A percentile compares a stretch with the other conserved stretches of the same genome.
Evolutionary conservation across 2,113 vertebrate genomes (phyloP).

Genomic region (Tyrannus savana): DNA sequence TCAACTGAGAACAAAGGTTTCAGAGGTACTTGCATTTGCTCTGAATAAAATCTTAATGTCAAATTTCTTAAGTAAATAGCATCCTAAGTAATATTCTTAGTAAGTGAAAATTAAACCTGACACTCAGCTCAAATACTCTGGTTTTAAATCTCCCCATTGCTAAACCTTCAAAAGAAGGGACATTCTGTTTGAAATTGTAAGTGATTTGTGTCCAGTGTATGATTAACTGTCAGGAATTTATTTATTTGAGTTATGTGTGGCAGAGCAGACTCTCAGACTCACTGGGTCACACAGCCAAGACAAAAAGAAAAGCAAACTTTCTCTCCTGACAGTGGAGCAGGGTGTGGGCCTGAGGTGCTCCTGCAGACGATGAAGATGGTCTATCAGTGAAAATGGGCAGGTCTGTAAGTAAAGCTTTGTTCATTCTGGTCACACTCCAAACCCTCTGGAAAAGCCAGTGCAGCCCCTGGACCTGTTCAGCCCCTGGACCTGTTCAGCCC

Average conservation of each 20-base stretch:
- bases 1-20: slow-evolving; percentile 13
- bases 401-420: accelerated
- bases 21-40: background rate
- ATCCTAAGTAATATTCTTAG: background rate
- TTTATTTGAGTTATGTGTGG: background rate
- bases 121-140: background rate
- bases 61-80: background rate
- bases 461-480: no score
- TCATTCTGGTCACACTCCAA: background rate
- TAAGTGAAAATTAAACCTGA: slow-evolving; percentile 17
- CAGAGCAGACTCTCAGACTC: background rate
- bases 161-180: background rate
- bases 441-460: no score
- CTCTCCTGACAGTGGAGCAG: background rate
- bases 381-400: accelerated
- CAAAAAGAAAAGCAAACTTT: background rate
- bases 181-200: background rate
- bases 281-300: background rate
- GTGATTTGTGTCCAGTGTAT: background rate
- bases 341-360: accelerated
- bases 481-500: no score
- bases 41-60: background rate
- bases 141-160: background rate
- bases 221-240: background rate
- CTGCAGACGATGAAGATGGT: accelerated